Percentiles rank a stretch among this genome's conserved stretches.
Conservation (phyloP, 2,113 vertebrate genomes). For the Antechinus flavipes region DNA sequence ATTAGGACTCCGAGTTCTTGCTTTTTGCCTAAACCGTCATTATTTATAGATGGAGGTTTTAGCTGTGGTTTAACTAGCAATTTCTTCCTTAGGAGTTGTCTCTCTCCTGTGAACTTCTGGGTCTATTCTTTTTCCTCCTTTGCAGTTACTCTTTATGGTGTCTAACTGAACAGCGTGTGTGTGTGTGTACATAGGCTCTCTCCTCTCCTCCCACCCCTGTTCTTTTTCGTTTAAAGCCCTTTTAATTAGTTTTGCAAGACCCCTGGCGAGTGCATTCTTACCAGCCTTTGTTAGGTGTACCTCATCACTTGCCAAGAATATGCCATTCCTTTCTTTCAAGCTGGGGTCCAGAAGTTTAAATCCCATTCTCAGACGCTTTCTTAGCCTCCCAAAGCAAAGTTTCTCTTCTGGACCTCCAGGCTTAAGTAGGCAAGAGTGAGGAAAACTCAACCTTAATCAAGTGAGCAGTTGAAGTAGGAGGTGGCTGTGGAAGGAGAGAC, state of each 20-base stretch:
- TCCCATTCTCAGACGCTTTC: neutral
- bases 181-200: neutral
- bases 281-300: neutral
- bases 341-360: neutral
- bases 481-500: neutral
- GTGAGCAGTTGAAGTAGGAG: neutral
- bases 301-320: neutral
- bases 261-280: neutral
- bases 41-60: neutral
- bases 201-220: neutral
- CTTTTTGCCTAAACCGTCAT: neutral
- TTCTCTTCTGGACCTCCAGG: neutral
- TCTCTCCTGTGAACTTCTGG: neutral
- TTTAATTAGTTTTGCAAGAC: neutral
- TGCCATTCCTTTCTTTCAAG: neutral
- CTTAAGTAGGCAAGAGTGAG: neutral
- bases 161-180: neutral
- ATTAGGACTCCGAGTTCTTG: neutral
- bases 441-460: neutral
- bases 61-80: neutral
- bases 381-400: neutral
- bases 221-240: neutral
- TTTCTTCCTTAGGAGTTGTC: neutral
- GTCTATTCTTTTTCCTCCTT: neutral
- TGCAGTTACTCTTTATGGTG: neutral